Conservation (phyloP, 1,140 invertebrate species). For the Plutomurus gul region DNA sequence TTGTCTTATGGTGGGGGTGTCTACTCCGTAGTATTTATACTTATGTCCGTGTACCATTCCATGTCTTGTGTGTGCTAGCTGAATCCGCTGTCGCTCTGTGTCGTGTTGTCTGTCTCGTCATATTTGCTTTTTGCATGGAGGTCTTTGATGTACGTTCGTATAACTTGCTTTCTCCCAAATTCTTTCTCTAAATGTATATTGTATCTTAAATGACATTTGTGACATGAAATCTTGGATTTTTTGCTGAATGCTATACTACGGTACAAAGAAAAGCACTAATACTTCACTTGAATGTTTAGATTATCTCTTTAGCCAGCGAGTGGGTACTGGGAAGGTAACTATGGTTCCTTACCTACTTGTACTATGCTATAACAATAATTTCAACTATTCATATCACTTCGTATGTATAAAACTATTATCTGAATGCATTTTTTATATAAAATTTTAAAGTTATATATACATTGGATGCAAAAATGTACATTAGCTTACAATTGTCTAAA, state of each 20-base stretch:
- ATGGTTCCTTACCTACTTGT: slow-evolving; percentile 12
- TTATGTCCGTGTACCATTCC: background rate
- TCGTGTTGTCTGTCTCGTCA: background rate
- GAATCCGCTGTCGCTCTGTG: background rate
- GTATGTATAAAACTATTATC: background rate
- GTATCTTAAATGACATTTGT: no score
- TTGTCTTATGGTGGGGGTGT: background rate
- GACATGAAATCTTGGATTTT: no score
- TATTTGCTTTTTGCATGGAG: slow-evolving; percentile 18
- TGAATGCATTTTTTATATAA: background rate
- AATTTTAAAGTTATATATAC: background rate
- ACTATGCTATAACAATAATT: no score
- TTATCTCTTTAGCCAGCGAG: background rate
- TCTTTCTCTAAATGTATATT: background rate
- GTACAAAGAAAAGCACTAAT: background rate
- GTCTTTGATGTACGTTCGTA: background rate
- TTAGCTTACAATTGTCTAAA: slow-evolving; percentile 27
- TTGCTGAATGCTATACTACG: background rate
- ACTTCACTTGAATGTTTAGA: slow-evolving; percentile 4
- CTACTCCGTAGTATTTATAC: no score
- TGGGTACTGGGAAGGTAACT: slow-evolving; percentile 42
- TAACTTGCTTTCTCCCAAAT: background rate
- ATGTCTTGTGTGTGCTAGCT: background rate
- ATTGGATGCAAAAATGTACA: background rate
- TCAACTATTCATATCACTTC: background rate